Conservation (phyloP, 2,888 invertebrate species). For the Philonicus albiceps region DNA sequence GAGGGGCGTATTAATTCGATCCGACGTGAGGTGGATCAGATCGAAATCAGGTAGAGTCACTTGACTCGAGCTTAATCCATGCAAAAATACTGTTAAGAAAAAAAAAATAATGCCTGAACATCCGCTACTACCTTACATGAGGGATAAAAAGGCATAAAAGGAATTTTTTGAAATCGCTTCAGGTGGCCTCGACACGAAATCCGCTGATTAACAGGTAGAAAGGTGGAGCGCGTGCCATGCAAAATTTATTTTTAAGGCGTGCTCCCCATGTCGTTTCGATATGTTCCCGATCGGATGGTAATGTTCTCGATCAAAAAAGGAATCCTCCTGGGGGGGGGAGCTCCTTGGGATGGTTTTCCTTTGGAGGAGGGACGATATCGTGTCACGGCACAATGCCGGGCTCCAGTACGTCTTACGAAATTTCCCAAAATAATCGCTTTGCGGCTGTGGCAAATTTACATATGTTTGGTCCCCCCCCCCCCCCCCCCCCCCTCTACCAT, state of each 20-base stretch:
- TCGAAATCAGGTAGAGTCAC: neutral
- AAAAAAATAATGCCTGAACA: neutral
- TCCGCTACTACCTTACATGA: neutral
- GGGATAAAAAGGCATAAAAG: neutral
- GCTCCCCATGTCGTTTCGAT: neutral
- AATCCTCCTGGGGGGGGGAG: neutral
- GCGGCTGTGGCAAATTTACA: neutral
- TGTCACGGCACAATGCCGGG: neutral
- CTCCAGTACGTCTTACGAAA: neutral
- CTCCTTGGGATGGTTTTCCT: neutral
- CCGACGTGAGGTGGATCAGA: neutral
- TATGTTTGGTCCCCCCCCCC: neutral
- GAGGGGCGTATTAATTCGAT: neutral
- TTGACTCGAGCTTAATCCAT: neutral
- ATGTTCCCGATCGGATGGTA: neutral
- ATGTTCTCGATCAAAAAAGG: neutral
- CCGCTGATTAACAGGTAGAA: neutral
- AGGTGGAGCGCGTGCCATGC: neutral
- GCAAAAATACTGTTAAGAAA: neutral
- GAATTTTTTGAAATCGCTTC: neutral
- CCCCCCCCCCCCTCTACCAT: neutral
- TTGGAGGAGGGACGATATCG: neutral
- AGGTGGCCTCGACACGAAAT: neutral
- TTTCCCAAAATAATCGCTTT: neutral
- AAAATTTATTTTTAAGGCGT: neutral